These are phyloP conservation scores for Drosophila lini DNA, from an alignment of 1,140 invertebrate species.

Conservation along the genomic window DNA sequence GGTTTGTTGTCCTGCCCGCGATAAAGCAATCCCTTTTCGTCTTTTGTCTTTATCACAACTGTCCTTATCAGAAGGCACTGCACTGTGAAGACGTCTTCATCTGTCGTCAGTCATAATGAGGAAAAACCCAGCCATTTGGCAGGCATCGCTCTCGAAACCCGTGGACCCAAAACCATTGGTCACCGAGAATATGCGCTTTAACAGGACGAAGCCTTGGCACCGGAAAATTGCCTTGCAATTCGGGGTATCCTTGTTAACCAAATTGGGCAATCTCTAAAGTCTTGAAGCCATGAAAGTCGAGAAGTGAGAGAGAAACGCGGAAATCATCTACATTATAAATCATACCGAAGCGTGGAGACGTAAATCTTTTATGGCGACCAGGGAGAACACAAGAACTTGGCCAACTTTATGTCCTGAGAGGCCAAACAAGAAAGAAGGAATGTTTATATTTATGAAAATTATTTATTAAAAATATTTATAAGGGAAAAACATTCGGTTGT, in stretches of 20 bases:
- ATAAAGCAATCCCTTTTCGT: slow-evolving; percentile 40
- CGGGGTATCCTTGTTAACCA: slow-evolving; percentile 3
- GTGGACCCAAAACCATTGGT: slow-evolving; percentile 22
- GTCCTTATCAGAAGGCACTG: slow-evolving; percentile 67
- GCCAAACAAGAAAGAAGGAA: not conserved
- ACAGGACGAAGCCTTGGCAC: not conserved
- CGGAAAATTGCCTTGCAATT: slow-evolving; percentile 7
- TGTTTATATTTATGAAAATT: slow-evolving; percentile 12
- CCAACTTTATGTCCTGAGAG: slow-evolving; percentile 8
- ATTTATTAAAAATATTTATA: not conserved
- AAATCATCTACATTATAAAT: slow-evolving; percentile 38
- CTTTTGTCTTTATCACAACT: slow-evolving; percentile 45
- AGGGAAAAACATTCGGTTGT: not conserved
- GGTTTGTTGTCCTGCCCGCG: slow-evolving; percentile 53
- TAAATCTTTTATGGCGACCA: slow-evolving; percentile 32
- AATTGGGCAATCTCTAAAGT: slow-evolving; percentile 1
- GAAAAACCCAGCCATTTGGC: slow-evolving; percentile 26
- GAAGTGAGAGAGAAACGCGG: not conserved
- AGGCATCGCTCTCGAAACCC: slow-evolving; percentile 5
- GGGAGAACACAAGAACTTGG: slow-evolving; percentile 27
- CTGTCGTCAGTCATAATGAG: slow-evolving; percentile 45
- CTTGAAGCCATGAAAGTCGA: not conserved
- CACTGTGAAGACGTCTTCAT: slow-evolving; percentile 61
- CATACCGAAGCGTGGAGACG: slow-evolving; percentile 13
- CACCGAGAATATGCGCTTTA: slow-evolving; percentile 3